Evolutionary conservation across 1,140 invertebrate species (phyloP).

Genomic region (Papilio dardanus): DNA sequence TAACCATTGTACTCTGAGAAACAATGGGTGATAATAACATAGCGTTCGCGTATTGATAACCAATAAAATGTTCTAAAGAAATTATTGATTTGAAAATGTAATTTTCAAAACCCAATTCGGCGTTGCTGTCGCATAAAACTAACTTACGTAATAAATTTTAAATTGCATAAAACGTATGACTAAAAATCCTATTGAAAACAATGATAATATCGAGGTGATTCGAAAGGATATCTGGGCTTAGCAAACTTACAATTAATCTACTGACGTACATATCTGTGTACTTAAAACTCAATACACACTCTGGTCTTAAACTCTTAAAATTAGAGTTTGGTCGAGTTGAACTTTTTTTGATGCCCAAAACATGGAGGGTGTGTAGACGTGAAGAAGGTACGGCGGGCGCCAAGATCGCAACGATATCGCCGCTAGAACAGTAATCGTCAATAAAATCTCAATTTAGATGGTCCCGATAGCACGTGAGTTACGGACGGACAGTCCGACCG

Average conservation of each 20-base stretch:
- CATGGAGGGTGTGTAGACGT: conserved; percentile 44
- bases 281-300: neutral
- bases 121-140: neutral
- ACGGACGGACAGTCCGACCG: conserved; percentile 73
- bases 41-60: conserved; percentile 59
- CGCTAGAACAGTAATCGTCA: conserved; percentile 81
- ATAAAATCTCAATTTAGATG: conserved; percentile 83
- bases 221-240: neutral
- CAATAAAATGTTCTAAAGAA: conserved; percentile 42
- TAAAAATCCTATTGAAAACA: neutral
- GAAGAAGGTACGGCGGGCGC: conserved; percentile 63
- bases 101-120: neutral
- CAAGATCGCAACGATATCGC: conserved; percentile 80
- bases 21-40: conserved; percentile 66
- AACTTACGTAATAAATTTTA: neutral
- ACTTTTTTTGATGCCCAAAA: conserved; percentile 52
- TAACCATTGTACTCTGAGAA: conserved; percentile 51
- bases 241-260: neutral
- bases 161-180: neutral
- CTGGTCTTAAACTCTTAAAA: neutral
- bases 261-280: neutral
- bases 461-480: conserved; percentile 79
- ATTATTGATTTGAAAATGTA: neutral
- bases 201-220: neutral
- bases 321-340: neutral